These are phyloP conservation scores for Arctocebus calabarensis DNA, from an alignment of 2,797 vertebrate species.

Conservation along the genomic window DNA sequence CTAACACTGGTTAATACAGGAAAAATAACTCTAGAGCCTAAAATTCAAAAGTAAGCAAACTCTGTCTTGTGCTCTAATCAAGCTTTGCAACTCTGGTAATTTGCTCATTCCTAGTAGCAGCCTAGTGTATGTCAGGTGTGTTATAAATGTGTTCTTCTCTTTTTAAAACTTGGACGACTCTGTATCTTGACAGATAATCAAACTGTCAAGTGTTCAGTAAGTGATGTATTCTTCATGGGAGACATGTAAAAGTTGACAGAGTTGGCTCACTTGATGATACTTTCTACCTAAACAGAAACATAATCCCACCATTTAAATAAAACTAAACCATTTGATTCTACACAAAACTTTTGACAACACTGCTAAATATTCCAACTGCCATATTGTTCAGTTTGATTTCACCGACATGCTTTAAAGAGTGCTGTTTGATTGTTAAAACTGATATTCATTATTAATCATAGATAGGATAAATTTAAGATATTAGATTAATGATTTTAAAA, in stretches of 20 bases:
- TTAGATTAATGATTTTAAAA: neutral
- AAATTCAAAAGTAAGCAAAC: conserved; percentile 48
- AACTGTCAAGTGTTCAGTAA: conserved; percentile 38
- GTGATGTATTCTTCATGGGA: neutral
- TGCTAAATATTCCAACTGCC: neutral
- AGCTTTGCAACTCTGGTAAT: neutral
- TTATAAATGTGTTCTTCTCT: neutral
- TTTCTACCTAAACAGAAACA: conserved; percentile 41
- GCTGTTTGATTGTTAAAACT: neutral
- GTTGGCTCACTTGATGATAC: neutral
- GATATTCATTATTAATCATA: neutral
- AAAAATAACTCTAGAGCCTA: conserved; percentile 9
- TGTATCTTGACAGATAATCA: neutral
- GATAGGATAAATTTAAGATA: neutral
- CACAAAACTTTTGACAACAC: neutral
- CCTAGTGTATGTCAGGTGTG: neutral
- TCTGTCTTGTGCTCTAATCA: neutral
- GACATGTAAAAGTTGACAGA: neutral
- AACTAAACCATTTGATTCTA: neutral
- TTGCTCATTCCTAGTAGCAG: neutral
- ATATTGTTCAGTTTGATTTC: conserved; percentile 26
- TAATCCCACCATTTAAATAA: conserved; percentile 39
- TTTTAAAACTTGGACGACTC: conserved; percentile 44
- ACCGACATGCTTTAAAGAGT: neutral
- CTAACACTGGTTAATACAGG: neutral